Base-by-base conservation (phyloP, 2,113 vertebrate genomes). In the Pterocles orientalis region DNA sequence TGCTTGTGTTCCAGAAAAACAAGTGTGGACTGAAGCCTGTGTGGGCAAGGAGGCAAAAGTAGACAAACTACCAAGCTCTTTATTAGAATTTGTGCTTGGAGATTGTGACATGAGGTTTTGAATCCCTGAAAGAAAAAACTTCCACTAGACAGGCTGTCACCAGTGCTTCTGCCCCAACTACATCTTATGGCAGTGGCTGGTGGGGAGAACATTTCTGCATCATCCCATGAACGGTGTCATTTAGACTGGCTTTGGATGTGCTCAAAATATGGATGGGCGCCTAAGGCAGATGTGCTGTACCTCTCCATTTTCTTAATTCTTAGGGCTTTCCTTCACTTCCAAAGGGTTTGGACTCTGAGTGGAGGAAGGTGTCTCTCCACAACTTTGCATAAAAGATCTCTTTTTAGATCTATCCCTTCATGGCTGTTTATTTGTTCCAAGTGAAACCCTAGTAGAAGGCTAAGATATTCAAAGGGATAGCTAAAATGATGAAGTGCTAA, bases 171-270 rank as follows among this genome's bases (percentile, higher is more conserved):
- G 26, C 18, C 34, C 12, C 1, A 3, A 47, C 43, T 53, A 36
- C 36, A 31, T 19, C 39, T 70, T 23, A 31, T 24, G 14, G 10
- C 48, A 78, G 34, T 79, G 23, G 17, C 9, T 57, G 34, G 7
- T 69, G 43, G 25, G 11, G 43, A 69, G 8, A 61, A 10, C 6
- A 31, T 3, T 58, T 43, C 36, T 64, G 19, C 29, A 53, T 12
- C 16, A 31, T 25, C 26, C 12, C 0, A 0, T 13, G 4, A 62
- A 21, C 13, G 5, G 29, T 29, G 14, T 23, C 5, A 14, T 53
- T 88, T 23, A 45, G 31, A 25, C 15, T 50, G 21, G 6, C 25
- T 10, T 31, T 60, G 3, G 56, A 20, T 60, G 31, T 87, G 34
- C 16, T 84, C 18, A 51, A 54, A 31, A 14, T 29, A 13, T 34